Conservation (phyloP, 2,888 invertebrate genomes). For the Drosophila neonasuta region DNA sequence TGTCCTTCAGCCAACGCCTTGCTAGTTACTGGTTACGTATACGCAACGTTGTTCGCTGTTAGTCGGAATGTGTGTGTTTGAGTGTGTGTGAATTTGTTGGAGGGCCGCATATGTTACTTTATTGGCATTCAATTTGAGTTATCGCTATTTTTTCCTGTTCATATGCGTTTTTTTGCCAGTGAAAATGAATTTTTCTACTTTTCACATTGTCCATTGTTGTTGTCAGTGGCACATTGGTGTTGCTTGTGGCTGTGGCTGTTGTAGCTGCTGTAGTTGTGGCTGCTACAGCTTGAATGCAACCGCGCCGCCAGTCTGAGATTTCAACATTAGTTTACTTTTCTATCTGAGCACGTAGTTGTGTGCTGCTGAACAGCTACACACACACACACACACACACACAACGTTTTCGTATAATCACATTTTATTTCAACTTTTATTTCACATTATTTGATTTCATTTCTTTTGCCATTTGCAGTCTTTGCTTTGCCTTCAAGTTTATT, state of each 20-base stretch:
- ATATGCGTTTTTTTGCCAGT: conserved; percentile 59
- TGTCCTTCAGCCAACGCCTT: conserved; percentile 69
- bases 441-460: conserved; percentile 67
- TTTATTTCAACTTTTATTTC: conserved; percentile 73
- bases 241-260: conserved; percentile 2
- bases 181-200: conserved; percentile 70
- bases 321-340: conserved; percentile 54
- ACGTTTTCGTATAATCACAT: conserved; percentile 62
- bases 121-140: conserved; percentile 81
- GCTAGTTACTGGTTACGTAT: conserved; percentile 63
- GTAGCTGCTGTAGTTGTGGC: conserved; percentile 13
- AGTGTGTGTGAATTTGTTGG: conserved; percentile 41
- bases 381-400: conserved; percentile 7
- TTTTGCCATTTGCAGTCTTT: conserved; percentile 55
- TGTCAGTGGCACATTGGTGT: conserved; percentile 20
- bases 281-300: conserved; percentile 49
- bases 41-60: conserved; percentile 31
- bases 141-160: conserved; percentile 78
- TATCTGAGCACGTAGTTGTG: conserved; percentile 56
- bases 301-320: conserved; percentile 59
- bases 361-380: conserved; percentile 14
- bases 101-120: conserved; percentile 77
- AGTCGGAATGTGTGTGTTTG: conserved; percentile 17
- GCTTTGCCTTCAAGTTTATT: conserved; percentile 49
- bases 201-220: conserved; percentile 55